phyloP scores from a whole-genome alignment of 92 coral and sea anemone species.

The Actinostola sp. region DNA sequence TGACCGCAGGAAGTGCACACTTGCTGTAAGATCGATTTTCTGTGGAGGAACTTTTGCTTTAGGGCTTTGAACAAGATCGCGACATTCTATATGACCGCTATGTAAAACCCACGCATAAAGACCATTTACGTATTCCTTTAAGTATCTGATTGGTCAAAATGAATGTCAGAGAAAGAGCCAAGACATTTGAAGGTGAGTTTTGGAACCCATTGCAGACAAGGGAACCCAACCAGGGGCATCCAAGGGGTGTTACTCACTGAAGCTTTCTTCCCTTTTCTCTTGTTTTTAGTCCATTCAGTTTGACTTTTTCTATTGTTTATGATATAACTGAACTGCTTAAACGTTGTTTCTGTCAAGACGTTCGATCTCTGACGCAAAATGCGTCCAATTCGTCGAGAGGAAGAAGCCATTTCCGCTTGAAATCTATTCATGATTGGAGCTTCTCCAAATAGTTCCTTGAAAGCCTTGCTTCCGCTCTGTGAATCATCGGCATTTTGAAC shows the following conservation, averaged over 20 bases:
- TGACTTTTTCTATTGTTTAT: neutral
- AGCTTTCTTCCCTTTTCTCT: neutral
- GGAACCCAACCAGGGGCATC: neutral
- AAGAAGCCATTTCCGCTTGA: slow-evolving; percentile 48
- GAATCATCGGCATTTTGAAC: neutral
- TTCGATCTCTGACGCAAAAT: slow-evolving; percentile 1
- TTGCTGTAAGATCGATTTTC: neutral
- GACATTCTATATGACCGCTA: neutral
- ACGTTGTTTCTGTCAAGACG: neutral
- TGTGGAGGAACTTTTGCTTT: no score
- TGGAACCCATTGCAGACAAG: slow-evolving; percentile 17
- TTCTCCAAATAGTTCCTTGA: slow-evolving; percentile 6
- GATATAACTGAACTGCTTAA: neutral
- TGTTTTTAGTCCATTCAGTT: neutral
- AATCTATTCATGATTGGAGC: slow-evolving; percentile 10
- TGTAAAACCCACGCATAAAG: slow-evolving; percentile 6
- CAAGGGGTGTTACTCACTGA: slow-evolving; percentile 33
- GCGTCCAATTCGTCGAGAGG: neutral
- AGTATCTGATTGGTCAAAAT: slow-evolving; percentile 25
- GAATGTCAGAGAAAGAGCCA: slow-evolving; percentile 72
- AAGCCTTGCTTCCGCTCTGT: slow-evolving; percentile 4
- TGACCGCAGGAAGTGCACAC: slow-evolving; percentile 10
- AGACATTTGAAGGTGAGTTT: slow-evolving; percentile 73
- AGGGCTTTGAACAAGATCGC: neutral
- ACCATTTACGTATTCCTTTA: neutral